These are phyloP conservation scores for Lucifuga dentata DNA, from an alignment of 2,113 vertebrate genomes.

Conservation along the genomic window DNA sequence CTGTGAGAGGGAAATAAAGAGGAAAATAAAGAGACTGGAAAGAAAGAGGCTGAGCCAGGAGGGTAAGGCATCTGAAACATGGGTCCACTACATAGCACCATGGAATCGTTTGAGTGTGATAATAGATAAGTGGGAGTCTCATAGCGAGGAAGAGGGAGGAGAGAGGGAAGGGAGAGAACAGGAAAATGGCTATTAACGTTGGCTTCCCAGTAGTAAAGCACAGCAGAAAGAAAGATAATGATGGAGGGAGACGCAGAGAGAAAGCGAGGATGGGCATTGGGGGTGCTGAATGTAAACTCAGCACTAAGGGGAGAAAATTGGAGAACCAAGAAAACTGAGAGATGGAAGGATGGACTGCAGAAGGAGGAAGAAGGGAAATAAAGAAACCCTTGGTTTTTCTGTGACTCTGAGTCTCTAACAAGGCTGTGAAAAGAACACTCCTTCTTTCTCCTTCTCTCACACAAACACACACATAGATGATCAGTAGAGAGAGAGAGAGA, in stretches of 20 bases:
- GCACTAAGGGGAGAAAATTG: conserved; percentile 40
- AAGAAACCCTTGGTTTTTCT: conserved; percentile 14
- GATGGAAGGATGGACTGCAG: conserved; percentile 29
- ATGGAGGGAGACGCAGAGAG: conserved; percentile 47
- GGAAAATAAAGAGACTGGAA: conserved; percentile 27
- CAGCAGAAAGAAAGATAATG: conserved; percentile 66
- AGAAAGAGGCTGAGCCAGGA: conserved; percentile 24
- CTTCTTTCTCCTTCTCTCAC: too few species aligned
- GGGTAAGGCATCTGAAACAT: conserved; percentile 48
- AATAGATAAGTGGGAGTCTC: conserved; percentile 65
- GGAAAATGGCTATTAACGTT: conserved; percentile 58
- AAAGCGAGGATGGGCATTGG: conserved; percentile 17
- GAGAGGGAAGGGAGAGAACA: conserved; percentile 39
- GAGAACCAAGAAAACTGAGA: conserved; percentile 1
- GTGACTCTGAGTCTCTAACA: conserved; percentile 5
- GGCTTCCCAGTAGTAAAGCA: conserved; percentile 63
- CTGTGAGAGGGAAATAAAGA: conserved; percentile 22
- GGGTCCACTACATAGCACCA: conserved; percentile 66
- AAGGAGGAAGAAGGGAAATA: conserved; percentile 9
- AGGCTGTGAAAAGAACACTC: conserved; percentile 20
- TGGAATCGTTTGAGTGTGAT: conserved; percentile 63
- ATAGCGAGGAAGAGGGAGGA: conserved; percentile 32
- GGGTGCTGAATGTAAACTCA: conserved; percentile 47
- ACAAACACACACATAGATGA: neutral
- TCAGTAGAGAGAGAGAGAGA: conserved; percentile 3